Evolutionary conservation across 2,113 vertebrate genomes (phyloP).

Genomic region (Falco punctatus): DNA sequence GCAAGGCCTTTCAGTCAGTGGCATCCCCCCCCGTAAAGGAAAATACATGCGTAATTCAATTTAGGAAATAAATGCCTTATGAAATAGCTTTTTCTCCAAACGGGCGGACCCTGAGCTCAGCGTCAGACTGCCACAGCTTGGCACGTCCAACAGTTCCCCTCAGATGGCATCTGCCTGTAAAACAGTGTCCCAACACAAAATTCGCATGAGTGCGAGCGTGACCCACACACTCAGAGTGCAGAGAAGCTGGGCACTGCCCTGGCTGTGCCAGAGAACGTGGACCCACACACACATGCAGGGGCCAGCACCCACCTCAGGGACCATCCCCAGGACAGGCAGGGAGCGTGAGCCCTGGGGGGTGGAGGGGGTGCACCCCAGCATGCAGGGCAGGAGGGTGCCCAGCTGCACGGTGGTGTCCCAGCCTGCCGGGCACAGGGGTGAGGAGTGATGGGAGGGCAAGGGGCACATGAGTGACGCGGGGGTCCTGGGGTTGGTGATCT

Average conservation of each 20-base stretch:
- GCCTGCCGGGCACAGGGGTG: rapidly evolving
- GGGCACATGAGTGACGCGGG: rapidly evolving
- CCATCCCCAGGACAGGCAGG: not conserved
- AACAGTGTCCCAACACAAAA: rapidly evolving
- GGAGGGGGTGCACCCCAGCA: not conserved
- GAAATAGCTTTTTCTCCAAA: not conserved
- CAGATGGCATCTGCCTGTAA: rapidly evolving
- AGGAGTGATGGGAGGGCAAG: rapidly evolving
- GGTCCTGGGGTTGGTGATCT: rapidly evolving
- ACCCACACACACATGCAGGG: too few species aligned
- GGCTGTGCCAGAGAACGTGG: not conserved
- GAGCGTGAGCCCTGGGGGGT: rapidly evolving
- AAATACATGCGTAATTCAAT: not conserved
- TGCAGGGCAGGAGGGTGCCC: not conserved
- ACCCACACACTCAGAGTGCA: rapidly evolving
- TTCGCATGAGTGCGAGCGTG: rapidly evolving
- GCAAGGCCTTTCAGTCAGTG: not conserved
- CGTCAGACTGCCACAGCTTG: not conserved
- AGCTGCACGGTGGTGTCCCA: rapidly evolving
- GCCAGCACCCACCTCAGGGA: not conserved
- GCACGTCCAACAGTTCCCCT: rapidly evolving
- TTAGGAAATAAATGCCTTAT: not conserved
- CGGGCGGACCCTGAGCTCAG: not conserved
- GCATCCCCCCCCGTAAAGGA: rapidly evolving
- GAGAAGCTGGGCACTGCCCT: not conserved